Conservation (phyloP, 2,888 invertebrate genomes). For the Drosophila sordidapex region DNA sequence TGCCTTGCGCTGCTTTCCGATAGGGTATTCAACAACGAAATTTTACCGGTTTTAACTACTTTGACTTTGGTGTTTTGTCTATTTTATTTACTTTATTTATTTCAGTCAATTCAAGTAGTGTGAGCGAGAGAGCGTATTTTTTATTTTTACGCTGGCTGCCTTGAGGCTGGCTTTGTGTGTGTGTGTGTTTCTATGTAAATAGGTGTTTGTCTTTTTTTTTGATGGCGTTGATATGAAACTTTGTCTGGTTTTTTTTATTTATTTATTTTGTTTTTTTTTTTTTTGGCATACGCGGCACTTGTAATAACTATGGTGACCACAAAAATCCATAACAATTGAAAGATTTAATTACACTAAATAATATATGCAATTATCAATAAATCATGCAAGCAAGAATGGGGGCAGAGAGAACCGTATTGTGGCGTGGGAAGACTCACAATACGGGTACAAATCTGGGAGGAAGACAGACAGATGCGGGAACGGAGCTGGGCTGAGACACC, state of each 20-base stretch:
- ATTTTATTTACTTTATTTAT: neutral
- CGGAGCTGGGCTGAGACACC: no score
- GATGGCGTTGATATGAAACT: constrained; percentile 22
- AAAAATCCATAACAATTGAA: constrained; percentile 6
- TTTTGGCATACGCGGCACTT: constrained; percentile 35
- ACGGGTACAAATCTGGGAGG: no score
- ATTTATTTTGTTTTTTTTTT: neutral
- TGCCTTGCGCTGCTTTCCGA: no score
- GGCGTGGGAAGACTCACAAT: no score
- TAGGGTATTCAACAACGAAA: constrained; percentile 11
- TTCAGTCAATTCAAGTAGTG: constrained; percentile 32
- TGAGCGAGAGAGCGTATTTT: constrained; percentile 16
- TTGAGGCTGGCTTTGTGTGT: constrained; percentile 29
- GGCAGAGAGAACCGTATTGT: no score
- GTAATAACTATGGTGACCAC: constrained; percentile 28
- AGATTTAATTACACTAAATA: neutral
- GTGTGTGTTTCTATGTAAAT: constrained; percentile 20
- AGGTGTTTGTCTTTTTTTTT: constrained; percentile 2
- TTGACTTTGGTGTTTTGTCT: constrained; percentile 27
- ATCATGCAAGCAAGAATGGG: neutral
- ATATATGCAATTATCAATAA: neutral
- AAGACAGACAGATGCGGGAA: no score
- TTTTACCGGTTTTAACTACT: constrained; percentile 45
- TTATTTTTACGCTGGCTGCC: constrained; percentile 42
- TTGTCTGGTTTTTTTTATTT: neutral